A percentile compares a stretch with the other conserved stretches of the same genome.
Conservation (phyloP, 2,113 vertebrate genomes). For the Elgaria multicarinata region DNA sequence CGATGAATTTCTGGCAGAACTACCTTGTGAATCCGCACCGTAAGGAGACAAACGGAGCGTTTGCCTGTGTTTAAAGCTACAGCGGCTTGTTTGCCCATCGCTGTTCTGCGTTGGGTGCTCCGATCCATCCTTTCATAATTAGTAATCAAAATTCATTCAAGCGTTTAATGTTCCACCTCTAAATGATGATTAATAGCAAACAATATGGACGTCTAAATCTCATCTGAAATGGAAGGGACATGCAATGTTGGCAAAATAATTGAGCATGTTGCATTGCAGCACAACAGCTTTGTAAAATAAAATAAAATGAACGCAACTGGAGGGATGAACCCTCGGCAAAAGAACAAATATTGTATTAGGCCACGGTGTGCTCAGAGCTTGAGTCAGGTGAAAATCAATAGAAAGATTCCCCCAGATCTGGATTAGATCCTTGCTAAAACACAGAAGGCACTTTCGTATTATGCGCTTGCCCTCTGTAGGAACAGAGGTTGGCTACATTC, state of each 20-base stretch:
- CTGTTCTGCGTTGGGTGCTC: background rate
- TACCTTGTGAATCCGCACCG: constrained; percentile 53
- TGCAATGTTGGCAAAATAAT: constrained; percentile 25
- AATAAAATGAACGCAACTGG: constrained; percentile 17
- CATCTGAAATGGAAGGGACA: constrained; percentile 41
- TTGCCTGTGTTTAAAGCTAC: background rate
- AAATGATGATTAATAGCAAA: constrained; percentile 43
- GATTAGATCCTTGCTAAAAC: background rate
- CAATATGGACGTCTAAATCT: constrained; percentile 29
- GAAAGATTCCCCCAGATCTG: background rate
- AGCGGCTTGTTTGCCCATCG: background rate
- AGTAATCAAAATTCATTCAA: constrained; percentile 46
- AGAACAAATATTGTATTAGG: background rate
- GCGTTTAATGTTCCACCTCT: constrained; percentile 49
- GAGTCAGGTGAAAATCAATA: background rate
- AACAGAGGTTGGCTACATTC: background rate
- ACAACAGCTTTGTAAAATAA: background rate
- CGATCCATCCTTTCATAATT: constrained; percentile 11
- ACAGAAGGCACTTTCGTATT: background rate
- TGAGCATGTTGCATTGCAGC: background rate
- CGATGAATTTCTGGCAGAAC: constrained; percentile 68
- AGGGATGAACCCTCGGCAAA: background rate
- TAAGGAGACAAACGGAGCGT: constrained; percentile 11
- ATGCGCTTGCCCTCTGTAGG: background rate
- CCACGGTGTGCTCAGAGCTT: background rate